A percentile compares a stretch with the other conserved stretches of the same genome.
Evolutionary conservation across 1,140 invertebrate species (phyloP).

Genomic region (Doryteuthis pealeii): DNA sequence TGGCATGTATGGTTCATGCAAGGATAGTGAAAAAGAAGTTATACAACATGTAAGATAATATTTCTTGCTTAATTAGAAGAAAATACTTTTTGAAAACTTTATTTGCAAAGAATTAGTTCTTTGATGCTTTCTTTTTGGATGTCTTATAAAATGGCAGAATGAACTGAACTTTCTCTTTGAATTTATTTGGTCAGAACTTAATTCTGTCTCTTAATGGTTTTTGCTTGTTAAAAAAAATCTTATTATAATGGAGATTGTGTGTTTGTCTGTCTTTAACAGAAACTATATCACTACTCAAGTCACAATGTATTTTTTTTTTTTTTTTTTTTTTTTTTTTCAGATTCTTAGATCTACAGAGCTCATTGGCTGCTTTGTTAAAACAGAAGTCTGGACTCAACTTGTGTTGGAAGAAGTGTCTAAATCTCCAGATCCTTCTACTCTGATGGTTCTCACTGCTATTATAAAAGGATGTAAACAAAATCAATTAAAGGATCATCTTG

Average conservation of each 20-base stretch:
- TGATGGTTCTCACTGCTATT: slow-evolving; percentile 52
- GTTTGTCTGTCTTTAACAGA: too few species aligned
- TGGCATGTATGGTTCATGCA: slow-evolving; percentile 62
- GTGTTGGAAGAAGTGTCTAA: slow-evolving; percentile 39
- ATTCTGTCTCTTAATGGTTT: too few species aligned
- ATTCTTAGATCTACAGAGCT: slow-evolving; percentile 67
- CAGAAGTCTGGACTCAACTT: slow-evolving; percentile 55
- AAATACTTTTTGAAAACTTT: background rate
- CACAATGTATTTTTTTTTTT: too few species aligned
- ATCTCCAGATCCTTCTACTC: slow-evolving; percentile 38
- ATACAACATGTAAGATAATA: slow-evolving; percentile 65
- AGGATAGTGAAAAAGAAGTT: slow-evolving; percentile 68
- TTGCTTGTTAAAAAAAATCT: too few species aligned
- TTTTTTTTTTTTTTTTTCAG: slow-evolving; percentile 51
- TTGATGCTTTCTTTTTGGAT: background rate
- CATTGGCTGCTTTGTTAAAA: slow-evolving; percentile 72
- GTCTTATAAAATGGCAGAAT: too few species aligned
- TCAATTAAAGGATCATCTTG: slow-evolving; percentile 38
- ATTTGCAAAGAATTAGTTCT: background rate
- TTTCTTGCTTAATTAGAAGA: slow-evolving; percentile 21
- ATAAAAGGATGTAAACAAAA: slow-evolving; percentile 39
- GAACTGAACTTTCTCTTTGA: too few species aligned
- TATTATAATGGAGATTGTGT: too few species aligned
- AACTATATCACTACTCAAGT: too few species aligned
- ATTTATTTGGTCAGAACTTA: too few species aligned